phyloP scores from a whole-genome alignment of 2,888 invertebrate species.

The Drosophila phalerata region DNA sequence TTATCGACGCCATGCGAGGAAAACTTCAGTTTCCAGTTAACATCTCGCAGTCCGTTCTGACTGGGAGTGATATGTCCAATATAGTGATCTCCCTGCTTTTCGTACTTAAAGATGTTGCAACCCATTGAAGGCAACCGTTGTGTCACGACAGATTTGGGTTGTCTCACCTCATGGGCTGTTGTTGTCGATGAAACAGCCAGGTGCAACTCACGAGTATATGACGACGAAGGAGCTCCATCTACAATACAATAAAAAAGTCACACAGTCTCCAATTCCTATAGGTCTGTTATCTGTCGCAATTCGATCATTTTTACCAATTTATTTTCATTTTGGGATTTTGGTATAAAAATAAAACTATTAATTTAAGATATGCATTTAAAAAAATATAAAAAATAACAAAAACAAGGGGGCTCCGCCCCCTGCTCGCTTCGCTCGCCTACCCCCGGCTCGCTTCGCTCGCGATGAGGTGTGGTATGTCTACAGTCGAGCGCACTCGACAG shows the following conservation, averaged over 20 bases:
- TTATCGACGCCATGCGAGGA: conserved; percentile 18
- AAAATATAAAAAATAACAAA: too few species aligned
- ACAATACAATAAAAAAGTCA: background rate
- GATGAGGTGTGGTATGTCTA: too few species aligned
- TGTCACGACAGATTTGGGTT: conserved; percentile 2
- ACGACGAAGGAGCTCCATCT: conserved; percentile 43
- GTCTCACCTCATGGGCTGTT: background rate
- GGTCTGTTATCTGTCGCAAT: too few species aligned
- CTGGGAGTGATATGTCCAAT: conserved; percentile 54
- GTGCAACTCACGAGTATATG: conserved; percentile 32
- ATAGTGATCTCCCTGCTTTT: conserved; percentile 29
- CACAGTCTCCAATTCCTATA: too few species aligned
- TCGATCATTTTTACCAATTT: too few species aligned
- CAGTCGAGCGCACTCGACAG: too few species aligned
- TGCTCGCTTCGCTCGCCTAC: too few species aligned
- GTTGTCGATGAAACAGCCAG: conserved; percentile 28
- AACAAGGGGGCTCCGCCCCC: too few species aligned
- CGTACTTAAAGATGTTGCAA: conserved; percentile 59
- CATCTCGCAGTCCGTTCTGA: conserved; percentile 34
- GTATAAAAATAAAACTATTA: too few species aligned
- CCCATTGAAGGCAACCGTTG: conserved; percentile 53
- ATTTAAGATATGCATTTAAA: too few species aligned
- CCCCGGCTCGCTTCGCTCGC: too few species aligned
- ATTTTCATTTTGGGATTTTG: too few species aligned
- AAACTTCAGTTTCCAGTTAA: conserved; percentile 54